phyloP scores from a whole-genome alignment of 2,888 invertebrate species.

The Spisula solida region DNA sequence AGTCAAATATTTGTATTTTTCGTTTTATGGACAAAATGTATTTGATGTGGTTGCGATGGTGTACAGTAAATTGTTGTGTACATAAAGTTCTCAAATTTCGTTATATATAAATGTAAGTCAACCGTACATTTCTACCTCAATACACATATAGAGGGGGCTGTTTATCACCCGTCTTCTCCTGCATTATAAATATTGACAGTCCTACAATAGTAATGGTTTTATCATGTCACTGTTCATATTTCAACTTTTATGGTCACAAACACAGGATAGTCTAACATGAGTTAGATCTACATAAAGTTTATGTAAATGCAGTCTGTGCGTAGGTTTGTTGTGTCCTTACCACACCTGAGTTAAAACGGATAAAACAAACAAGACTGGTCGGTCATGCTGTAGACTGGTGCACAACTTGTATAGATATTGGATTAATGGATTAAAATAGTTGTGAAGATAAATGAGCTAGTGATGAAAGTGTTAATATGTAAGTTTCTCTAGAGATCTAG shows the following conservation, averaged over 20 bases:
- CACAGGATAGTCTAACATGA: background rate
- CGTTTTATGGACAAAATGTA: background rate
- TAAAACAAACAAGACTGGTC: no score
- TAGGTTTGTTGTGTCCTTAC: background rate
- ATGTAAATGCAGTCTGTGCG: background rate
- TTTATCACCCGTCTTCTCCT: background rate
- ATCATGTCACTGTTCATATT: background rate
- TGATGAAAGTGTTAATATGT: no score
- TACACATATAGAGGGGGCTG: background rate
- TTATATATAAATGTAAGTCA: background rate
- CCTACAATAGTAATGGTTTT: background rate
- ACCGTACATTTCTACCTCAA: background rate
- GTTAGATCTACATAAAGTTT: background rate
- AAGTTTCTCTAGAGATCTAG: no score
- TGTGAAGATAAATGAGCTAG: no score
- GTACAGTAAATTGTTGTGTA: background rate
- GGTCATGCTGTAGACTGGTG: no score
- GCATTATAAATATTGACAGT: conserved; percentile 9
- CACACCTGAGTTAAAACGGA: no score
- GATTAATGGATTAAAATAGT: no score
- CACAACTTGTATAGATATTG: no score
- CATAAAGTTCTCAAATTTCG: background rate
- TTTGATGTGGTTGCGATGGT: background rate
- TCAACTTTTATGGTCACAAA: conserved; percentile 2
- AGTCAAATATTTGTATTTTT: background rate